Evolutionary conservation across 2,797 vertebrate genomes (phyloP).

Genomic region (Chelon labrosus): DNA sequence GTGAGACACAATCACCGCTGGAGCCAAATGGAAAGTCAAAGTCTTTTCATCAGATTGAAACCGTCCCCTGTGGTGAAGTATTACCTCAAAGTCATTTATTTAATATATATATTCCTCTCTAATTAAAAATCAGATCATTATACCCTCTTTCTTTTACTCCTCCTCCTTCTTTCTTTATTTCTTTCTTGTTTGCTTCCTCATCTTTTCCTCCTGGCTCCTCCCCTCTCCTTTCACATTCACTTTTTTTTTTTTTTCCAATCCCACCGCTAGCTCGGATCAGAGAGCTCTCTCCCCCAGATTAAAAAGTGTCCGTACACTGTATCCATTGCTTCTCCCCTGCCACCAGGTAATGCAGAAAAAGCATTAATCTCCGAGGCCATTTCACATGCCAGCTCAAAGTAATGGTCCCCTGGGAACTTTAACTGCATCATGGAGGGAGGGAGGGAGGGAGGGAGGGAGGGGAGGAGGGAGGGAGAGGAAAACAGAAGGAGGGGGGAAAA

Average conservation of each 20-base stretch:
- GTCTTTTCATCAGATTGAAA: conserved; percentile 64
- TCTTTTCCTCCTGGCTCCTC: conserved; percentile 15
- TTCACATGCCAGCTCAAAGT: conserved; percentile 79
- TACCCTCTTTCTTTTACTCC: conserved; percentile 31
- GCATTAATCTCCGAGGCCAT: conserved; percentile 79
- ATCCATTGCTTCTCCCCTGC: conserved; percentile 69
- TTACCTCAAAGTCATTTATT: conserved; percentile 53
- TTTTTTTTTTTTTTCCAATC: conserved; percentile 29
- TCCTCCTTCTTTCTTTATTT: conserved; percentile 29
- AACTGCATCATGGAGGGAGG: conserved; percentile 65
- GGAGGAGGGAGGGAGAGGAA: background rate
- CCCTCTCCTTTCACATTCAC: conserved; percentile 29
- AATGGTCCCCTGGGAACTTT: conserved; percentile 76
- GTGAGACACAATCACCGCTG: conserved; percentile 20
- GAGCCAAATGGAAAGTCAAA: conserved; percentile 54
- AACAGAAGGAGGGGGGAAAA: background rate
- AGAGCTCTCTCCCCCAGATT: conserved; percentile 72
- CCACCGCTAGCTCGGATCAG: conserved; percentile 45
- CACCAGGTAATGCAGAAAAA: conserved; percentile 77
- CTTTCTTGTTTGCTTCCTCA: conserved; percentile 1
- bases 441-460: background rate
- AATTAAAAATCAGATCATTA: conserved; percentile 63
- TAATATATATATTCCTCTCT: conserved; percentile 35
- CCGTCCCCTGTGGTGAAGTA: conserved; percentile 28
- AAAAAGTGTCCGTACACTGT: conserved; percentile 66